These are phyloP conservation scores for Rhopalosiphum maidis DNA, from an alignment of 1,140 invertebrate species.

Conservation along the genomic window DNA sequence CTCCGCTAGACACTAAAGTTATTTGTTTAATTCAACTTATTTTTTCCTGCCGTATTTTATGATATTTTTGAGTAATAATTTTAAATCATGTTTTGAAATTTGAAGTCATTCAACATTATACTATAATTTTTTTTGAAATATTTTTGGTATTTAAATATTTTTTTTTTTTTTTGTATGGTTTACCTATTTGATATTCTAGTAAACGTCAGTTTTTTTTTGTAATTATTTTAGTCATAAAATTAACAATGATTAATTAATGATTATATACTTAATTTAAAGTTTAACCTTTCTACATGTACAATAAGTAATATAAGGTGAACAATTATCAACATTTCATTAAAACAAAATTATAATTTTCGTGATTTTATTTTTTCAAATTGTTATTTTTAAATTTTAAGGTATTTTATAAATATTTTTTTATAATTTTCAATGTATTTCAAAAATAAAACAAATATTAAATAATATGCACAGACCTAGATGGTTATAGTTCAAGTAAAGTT, in stretches of 20 bases:
- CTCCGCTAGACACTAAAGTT: no score
- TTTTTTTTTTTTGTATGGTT: no score
- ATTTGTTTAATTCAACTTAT: no score
- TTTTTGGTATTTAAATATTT: no score
- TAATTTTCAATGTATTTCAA: not conserved
- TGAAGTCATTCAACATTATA: no score
- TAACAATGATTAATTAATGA: not conserved
- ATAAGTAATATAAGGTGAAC: not conserved
- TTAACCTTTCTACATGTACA: not conserved
- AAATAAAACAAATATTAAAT: not conserved
- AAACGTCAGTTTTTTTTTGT: no score
- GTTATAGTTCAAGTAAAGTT: not conserved
- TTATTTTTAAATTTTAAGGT: not conserved
- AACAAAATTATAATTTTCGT: not conserved
- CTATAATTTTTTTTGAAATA: no score
- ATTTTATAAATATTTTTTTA: not conserved
- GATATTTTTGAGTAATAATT: no score
- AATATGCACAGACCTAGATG: not conserved
- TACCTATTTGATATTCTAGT: no score
- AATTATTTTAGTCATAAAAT: not conserved
- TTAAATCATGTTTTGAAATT: no score
- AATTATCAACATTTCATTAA: no score
- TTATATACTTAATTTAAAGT: not conserved
- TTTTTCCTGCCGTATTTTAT: no score
- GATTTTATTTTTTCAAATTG: not conserved